Conservation (phyloP, 37 sponge, comb jelly and placozoan genomes). For the Geodia barretti region DNA sequence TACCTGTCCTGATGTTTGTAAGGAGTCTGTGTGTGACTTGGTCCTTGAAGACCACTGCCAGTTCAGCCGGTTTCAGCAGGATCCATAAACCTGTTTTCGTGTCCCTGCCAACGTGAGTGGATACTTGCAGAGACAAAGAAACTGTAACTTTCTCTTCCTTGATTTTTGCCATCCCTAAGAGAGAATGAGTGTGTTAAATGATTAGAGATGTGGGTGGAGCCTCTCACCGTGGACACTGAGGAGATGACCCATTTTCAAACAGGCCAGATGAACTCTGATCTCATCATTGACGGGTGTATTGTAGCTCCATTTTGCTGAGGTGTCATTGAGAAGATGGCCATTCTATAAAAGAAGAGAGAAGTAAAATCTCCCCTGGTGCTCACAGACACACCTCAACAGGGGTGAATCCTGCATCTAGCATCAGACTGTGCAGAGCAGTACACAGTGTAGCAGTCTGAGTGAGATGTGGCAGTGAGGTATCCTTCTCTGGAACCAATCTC, state of each 20-base stretch:
- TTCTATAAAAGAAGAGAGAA: too few species aligned
- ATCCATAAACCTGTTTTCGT: too few species aligned
- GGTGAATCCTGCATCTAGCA: constrained; percentile 1
- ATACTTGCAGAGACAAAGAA: too few species aligned
- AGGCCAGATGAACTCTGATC: neutral
- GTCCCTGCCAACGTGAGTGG: too few species aligned
- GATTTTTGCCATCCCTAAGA: too few species aligned
- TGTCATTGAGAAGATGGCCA: neutral
- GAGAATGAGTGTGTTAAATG: too few species aligned
- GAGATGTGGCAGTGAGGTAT: neutral
- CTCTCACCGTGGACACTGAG: constrained; percentile 7
- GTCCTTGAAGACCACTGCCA: constrained; percentile 4
- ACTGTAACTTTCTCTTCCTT: too few species aligned
- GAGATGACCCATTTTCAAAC: neutral
- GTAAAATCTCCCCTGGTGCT: too few species aligned
- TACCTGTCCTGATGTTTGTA: neutral
- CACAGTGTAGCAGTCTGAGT: neutral
- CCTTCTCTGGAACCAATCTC: neutral
- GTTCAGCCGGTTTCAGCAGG: neutral
- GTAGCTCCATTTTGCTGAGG: neutral
- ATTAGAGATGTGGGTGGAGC: too few species aligned
- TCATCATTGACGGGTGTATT: neutral
- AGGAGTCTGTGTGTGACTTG: constrained; percentile 1
- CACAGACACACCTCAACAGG: too few species aligned
- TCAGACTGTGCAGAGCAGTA: neutral